phyloP scores from a whole-genome alignment of 1,140 invertebrate genomes.

The Scaptodrosophila lebanonensis region DNA sequence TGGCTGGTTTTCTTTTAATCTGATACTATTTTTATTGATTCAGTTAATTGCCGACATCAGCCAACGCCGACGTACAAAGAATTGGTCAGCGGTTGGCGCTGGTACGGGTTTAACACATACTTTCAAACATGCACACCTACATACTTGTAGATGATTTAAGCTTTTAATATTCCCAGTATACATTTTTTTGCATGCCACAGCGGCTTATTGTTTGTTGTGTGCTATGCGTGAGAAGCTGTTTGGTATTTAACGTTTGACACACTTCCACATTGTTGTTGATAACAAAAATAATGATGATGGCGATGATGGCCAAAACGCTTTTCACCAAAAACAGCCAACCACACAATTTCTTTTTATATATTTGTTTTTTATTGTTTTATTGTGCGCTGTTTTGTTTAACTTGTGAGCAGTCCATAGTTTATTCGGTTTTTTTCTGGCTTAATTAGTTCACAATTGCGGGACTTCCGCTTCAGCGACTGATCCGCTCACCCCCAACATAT shows the following conservation, averaged over 20 bases:
- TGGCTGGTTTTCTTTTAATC: constrained; percentile 59
- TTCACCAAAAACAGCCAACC: no score
- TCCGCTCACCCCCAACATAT: constrained; percentile 18
- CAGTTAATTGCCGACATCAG: constrained; percentile 41
- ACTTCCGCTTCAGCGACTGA: constrained; percentile 62
- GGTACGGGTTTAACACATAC: no score
- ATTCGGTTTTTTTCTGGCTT: constrained; percentile 33
- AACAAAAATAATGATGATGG: constrained; percentile 2
- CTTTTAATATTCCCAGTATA: constrained; percentile 25
- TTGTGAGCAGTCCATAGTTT: no score
- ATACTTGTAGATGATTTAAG: constrained; percentile 5
- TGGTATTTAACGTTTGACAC: constrained; percentile 21
- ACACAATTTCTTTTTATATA: no score
- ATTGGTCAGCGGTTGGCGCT: no score
- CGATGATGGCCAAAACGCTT: constrained; percentile 14
- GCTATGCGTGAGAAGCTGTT: constrained; percentile 4
- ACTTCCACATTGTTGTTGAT: constrained; percentile 22
- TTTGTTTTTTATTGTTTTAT: no score
- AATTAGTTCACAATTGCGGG: constrained; percentile 46
- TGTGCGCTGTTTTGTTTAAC: no score
- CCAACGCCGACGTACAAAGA: constrained; percentile 49
- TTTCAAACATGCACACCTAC: no score
- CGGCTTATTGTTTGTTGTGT: constrained; percentile 25
- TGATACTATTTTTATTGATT: constrained; percentile 57
- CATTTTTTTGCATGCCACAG: constrained; percentile 31